Conservation (phyloP, 2,888 invertebrate genomes). For the Amaurobius ferox region DNA sequence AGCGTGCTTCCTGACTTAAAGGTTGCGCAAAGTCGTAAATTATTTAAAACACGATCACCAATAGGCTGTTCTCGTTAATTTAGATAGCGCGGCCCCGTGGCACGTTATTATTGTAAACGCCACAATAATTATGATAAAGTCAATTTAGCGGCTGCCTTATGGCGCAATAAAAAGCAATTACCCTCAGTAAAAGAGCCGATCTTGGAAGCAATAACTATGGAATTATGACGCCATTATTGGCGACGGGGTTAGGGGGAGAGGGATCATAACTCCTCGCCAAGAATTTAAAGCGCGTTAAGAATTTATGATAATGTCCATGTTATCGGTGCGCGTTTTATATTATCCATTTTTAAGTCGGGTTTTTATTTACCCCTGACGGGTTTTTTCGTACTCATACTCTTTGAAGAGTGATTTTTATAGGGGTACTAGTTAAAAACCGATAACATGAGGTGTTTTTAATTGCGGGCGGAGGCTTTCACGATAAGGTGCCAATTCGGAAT, state of each 20-base stretch:
- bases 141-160: conserved; percentile 69
- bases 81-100: conserved; percentile 49
- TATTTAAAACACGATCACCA: conserved; percentile 64
- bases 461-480: conserved; percentile 10
- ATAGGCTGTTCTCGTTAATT: conserved; percentile 62
- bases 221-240: conserved; percentile 71
- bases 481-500: conserved; percentile 7
- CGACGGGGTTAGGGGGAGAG: conserved; percentile 43
- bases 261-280: conserved; percentile 66
- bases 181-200: conserved; percentile 60
- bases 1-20: conserved; percentile 54
- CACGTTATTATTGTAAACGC: conserved; percentile 69
- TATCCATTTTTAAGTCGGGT: conserved; percentile 41
- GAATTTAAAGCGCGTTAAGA: conserved; percentile 62
- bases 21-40: conserved; percentile 42
- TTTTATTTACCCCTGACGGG: background rate
- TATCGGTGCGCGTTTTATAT: conserved; percentile 58
- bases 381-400: conserved; percentile 10
- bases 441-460: conserved; percentile 30
- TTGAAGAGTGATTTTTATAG: conserved; percentile 32
- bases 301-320: conserved; percentile 65
- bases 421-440: conserved; percentile 51
- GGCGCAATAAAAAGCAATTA: conserved; percentile 71
- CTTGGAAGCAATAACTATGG: conserved; percentile 68
- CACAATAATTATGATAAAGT: conserved; percentile 72